Evolutionary conservation across 1,140 invertebrate species (phyloP), one percentile per base, ranked within the genome.

Genomic region (Macrocentrus cingulum): DNA sequence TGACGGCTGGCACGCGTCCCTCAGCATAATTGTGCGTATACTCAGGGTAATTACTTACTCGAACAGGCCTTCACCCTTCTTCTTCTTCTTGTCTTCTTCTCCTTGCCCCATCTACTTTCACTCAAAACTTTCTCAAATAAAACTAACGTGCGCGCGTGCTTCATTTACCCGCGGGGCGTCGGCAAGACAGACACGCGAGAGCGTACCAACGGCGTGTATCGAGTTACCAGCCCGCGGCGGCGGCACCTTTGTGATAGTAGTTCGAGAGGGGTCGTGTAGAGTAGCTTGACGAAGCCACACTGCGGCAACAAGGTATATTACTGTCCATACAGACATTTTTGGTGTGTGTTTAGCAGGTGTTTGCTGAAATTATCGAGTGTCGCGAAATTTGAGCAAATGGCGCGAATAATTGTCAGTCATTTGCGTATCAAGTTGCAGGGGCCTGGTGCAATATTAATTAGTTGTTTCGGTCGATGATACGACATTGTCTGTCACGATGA

Each of bases 41-140:
- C 56, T 50, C 52, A n/a, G 63, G 55, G 58, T 73, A 70, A 75
- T 74, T 70, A 66, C 48, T n/a, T n/a, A n/a, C n/a, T n/a, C n/a
- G n/a, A 42, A 53, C 39, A 19, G 42, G 46, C 39, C 41, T n/a
- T 36, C 13, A 7, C 32, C 29, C 7, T 15, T 15, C 55, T 20
- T 48, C 23, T 22, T 15, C n/a, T 20, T 19, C 18, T 23, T 50
- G 15, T 20, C 9, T 34, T 36, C 20, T 20, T 6, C 19, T 50
- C 18, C 42, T 22, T 41, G 22, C 19, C 36, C 15, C 36, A 22
- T 37, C 34, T 13, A 23, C 20, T 13, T 29, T 16, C n/a, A 29
- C 20, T 46, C 44, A 25, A 25, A 19, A 29, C 32, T 22, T 42
- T 19, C 39, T n/a, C 25, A 19, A 20, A 34, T 20, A 18, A 42